Evolutionary conservation across 2,888 invertebrate genomes (phyloP).

Genomic region (Heliconius cydno): DNA sequence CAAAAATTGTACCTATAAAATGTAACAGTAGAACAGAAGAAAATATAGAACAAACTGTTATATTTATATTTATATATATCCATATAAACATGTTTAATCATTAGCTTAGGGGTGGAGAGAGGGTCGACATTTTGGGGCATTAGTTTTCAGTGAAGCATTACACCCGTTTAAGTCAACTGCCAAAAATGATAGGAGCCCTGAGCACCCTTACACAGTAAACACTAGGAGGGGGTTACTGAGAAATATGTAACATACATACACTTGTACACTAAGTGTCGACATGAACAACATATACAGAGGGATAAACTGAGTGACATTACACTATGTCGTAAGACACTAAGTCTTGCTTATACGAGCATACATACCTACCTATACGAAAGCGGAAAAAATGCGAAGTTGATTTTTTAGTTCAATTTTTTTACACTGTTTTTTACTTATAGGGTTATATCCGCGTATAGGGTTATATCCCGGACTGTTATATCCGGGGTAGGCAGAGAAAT

Average conservation of each 20-base stretch:
- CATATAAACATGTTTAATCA: constrained; percentile 1
- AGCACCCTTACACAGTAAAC: background rate
- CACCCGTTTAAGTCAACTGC: constrained; percentile 26
- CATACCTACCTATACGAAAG: too few species aligned
- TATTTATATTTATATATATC: background rate
- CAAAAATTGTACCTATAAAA: background rate
- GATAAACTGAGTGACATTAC: background rate
- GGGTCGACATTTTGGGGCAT: constrained; percentile 16
- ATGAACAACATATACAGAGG: background rate
- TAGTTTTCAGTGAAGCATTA: constrained; percentile 21
- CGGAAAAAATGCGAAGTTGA: too few species aligned
- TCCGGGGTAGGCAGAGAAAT: too few species aligned
- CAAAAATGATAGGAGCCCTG: constrained; percentile 16
- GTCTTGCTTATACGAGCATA: too few species aligned
- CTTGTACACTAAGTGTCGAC: background rate
- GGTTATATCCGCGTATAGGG: too few species aligned
- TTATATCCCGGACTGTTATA: too few species aligned
- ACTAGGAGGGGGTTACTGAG: background rate
- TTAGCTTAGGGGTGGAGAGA: constrained; percentile 3
- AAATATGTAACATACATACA: background rate
- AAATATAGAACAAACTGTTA: background rate
- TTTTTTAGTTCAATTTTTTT: too few species aligned
- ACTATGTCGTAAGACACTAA: too few species aligned
- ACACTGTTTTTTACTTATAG: too few species aligned
- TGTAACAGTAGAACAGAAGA: background rate